A percentile compares a stretch with the other conserved stretches of the same genome.
Conservation (phyloP, 2,113 vertebrate genomes). For the Serinus canaria region DNA sequence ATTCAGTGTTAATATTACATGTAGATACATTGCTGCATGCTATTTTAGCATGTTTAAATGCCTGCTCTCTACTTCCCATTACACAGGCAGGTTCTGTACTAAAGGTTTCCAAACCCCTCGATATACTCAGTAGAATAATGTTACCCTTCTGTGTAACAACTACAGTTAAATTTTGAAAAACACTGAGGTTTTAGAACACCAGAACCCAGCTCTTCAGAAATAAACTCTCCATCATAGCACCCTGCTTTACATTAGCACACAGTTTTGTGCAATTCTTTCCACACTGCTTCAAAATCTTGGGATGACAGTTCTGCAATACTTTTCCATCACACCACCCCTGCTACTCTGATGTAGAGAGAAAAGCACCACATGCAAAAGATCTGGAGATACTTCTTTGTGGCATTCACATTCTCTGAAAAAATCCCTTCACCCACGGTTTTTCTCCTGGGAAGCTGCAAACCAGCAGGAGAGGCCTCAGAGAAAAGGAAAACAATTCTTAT, state of each 20-base stretch:
- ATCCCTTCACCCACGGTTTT: no score
- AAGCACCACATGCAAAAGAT: neutral
- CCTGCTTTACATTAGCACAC: neutral
- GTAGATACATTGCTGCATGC: neutral
- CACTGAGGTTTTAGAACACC: neutral
- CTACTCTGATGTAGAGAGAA: fast-evolving
- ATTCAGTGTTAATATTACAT: neutral
- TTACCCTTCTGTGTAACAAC: neutral
- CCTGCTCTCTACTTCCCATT: neutral
- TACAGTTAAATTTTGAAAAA: neutral
- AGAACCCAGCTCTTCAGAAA: neutral
- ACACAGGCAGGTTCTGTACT: neutral
- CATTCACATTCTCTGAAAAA: no score
- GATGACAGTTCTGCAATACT: neutral
- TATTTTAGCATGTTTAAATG: neutral
- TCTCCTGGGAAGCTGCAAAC: no score
- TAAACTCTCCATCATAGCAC: neutral
- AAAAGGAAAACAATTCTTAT: no score
- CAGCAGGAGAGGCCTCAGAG: no score
- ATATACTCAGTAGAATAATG: neutral
- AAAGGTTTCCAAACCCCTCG: neutral
- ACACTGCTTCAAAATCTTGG: neutral
- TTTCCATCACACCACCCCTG: neutral
- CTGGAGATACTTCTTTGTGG: neutral
- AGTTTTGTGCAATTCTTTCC: neutral